Base-by-base conservation (phyloP, 1,140 invertebrate species). In the Aethina tumida region DNA sequence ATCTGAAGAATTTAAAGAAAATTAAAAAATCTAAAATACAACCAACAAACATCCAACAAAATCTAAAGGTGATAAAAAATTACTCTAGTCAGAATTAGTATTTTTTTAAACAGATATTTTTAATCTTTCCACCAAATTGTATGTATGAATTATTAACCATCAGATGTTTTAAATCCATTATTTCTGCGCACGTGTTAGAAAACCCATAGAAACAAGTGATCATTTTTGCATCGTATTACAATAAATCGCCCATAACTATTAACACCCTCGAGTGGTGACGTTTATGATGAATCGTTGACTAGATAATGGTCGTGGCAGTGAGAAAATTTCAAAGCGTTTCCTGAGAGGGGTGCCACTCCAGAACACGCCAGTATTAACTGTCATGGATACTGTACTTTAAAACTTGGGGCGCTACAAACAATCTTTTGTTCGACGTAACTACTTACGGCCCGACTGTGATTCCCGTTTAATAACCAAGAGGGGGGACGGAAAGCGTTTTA, bases 331-430 rank as follows among this genome's bases (percentile, higher is more conserved):
- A 32, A 39, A 38, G 35, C 35, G 50, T 50, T 50, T 54, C 50
- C 49, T 44, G 36, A 41, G 52, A 50, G 53, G 45, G 39, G 39
- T n/a, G n/a, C n/a, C n/a, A 32, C 32, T 24, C 20, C n/a, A 31
- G 35, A 35, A 31, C 48, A n/a, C n/a, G 35, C 31, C 33, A 44
- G 49, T 43, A 56, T 56, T 56, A 56, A 56, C 53, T 53, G 53
- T 51, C 46, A 56, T 56, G 49, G 53, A 56, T 56, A 56, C 51
- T 29, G 46, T 43, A 32, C 44, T 49, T 50, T 47, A 44, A 53
- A 50, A 48, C 44, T 46, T 45, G 42, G 50, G 51, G 51, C 43
- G 45, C 45, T 30, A 45, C 45, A 43, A 40, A 41, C 35, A 45
- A 35, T 45, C 48, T 47, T 49, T 54, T 54, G 52, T 54, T 54